phyloP scores from a whole-genome alignment of 2,888 invertebrate genomes.

The Lutraria lutraria region DNA sequence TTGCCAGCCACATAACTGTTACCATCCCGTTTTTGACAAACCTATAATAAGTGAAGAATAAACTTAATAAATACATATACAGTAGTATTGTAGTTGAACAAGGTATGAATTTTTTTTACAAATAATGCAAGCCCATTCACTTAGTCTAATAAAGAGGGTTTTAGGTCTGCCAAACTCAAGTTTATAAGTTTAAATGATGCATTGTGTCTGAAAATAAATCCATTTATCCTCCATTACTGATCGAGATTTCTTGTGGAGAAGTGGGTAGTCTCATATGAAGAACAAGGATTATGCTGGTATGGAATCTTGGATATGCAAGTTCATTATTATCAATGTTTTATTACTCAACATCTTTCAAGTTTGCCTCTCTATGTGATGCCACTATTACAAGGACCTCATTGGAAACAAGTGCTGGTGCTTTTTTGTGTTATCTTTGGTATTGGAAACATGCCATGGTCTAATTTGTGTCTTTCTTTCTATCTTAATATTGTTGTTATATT shows the following conservation, averaged over 20 bases:
- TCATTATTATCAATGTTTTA: background rate
- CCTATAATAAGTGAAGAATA: slow-evolving; percentile 19
- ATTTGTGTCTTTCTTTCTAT: no score
- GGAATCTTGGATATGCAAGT: background rate
- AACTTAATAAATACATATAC: no score
- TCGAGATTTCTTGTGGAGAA: background rate
- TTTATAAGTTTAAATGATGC: no score
- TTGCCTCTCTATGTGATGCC: no score
- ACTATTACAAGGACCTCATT: no score
- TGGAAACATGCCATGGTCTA: no score
- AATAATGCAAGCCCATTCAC: background rate
- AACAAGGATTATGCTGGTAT: background rate
- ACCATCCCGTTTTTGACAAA: background rate
- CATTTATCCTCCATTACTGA: background rate
- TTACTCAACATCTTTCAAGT: background rate
- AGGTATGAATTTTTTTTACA: background rate
- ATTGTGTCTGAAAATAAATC: background rate
- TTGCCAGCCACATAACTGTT: slow-evolving; percentile 27
- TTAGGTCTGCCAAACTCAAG: background rate
- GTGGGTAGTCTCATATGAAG: background rate
- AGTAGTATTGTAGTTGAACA: background rate
- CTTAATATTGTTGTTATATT: no score
- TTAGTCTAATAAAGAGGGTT: background rate
- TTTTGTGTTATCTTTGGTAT: no score
- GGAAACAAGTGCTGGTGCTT: no score